These are phyloP conservation scores for Drosophila diplacantha DNA, from an alignment of 2,888 invertebrate species.

Conservation along the genomic window DNA sequence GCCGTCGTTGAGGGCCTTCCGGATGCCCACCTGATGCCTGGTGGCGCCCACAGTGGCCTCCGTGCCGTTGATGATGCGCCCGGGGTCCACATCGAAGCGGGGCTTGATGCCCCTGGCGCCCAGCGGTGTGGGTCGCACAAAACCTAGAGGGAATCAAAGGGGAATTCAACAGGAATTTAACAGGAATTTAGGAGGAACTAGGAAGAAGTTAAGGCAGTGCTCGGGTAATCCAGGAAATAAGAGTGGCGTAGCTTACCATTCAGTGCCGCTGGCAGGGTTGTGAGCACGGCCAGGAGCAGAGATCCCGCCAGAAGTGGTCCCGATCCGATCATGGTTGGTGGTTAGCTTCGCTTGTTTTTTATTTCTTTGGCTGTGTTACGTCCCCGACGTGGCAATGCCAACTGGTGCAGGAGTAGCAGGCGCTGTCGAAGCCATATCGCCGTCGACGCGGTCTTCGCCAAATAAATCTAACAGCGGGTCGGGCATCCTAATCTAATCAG, in stretches of 20 bases:
- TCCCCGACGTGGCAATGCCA: conserved; percentile 40
- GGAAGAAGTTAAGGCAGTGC: neutral
- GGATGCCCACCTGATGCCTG: conserved; percentile 72
- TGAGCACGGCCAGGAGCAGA: conserved; percentile 7
- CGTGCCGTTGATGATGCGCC: conserved; percentile 70
- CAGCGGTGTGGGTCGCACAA: neutral
- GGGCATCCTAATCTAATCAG: conserved; percentile 62
- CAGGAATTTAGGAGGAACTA: neutral
- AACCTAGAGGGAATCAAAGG: neutral
- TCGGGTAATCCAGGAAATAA: neutral
- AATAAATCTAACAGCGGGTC: conserved; percentile 55
- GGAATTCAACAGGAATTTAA: neutral
- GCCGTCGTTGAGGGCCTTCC: conserved; percentile 60
- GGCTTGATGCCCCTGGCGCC: conserved; percentile 34
- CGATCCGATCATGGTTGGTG: conserved; percentile 9
- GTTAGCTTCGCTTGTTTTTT: neutral
- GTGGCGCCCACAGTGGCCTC: conserved; percentile 57
- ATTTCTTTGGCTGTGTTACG: conserved; percentile 1
- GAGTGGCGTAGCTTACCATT: neutral
- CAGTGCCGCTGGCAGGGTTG: neutral
- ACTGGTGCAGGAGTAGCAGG: conserved; percentile 43
- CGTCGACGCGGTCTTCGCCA: conserved; percentile 27
- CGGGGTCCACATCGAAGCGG: conserved; percentile 54
- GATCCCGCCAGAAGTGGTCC: conserved; percentile 9
- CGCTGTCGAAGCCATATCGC: conserved; percentile 18